These are phyloP conservation scores for Pachymerium ferrugineum DNA, from an alignment of 2,888 invertebrate genomes.

Conservation along the genomic window DNA sequence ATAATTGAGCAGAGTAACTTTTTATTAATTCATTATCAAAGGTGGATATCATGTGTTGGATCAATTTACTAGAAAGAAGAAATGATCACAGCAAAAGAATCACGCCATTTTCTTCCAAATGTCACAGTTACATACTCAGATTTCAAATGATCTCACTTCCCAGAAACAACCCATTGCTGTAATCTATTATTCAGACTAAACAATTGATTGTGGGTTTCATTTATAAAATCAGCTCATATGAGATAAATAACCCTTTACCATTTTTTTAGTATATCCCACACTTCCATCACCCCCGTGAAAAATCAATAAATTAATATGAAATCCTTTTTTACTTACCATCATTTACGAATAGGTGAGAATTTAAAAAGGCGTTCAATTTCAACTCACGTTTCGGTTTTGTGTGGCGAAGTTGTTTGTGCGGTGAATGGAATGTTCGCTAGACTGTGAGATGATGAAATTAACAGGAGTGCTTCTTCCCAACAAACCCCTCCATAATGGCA, in stretches of 20 bases:
- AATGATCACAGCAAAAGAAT: not conserved
- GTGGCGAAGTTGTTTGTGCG: too few species aligned
- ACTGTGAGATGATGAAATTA: not conserved
- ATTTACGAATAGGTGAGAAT: too few species aligned
- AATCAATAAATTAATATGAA: not conserved
- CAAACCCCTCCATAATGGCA: conserved; percentile 11
- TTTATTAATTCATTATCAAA: too few species aligned
- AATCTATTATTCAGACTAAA: not conserved
- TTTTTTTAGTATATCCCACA: not conserved
- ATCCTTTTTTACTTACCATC: conserved; percentile 1
- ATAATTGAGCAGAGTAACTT: not conserved
- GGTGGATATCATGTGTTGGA: not conserved
- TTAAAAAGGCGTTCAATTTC: too few species aligned
- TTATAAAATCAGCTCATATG: not conserved
- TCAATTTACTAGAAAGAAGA: not conserved
- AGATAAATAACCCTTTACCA: not conserved
- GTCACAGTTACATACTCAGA: not conserved
- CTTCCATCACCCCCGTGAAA: not conserved
- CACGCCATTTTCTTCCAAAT: conserved; percentile 10
- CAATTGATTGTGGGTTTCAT: not conserved
- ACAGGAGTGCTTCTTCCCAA: not conserved
- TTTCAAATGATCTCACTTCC: not conserved
- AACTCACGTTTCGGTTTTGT: too few species aligned
- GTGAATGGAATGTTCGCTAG: too few species aligned
- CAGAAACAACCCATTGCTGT: too few species aligned